Evolutionary conservation across 2,888 invertebrate species (phyloP).

Genomic region (Scotopteryx bipunctaria): DNA sequence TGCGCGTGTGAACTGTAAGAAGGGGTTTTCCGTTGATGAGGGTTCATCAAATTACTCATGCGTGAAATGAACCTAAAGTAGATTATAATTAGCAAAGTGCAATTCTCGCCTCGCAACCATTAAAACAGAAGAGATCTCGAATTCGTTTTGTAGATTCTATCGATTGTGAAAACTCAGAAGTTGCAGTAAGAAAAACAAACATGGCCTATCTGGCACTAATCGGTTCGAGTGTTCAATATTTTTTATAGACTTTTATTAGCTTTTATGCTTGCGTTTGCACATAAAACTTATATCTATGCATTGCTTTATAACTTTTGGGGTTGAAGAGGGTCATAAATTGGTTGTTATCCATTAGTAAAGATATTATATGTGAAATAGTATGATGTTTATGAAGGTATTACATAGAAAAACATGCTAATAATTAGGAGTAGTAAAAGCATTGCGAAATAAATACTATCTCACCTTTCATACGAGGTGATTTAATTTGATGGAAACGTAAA

Average conservation of each 20-base stretch:
- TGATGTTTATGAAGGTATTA: conserved; percentile 7
- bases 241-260: conserved; percentile 40
- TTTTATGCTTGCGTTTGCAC: conserved; percentile 33
- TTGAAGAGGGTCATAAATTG: conserved; percentile 61
- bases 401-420: neutral
- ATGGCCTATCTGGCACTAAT: conserved; percentile 30
- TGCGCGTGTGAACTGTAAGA: conserved; percentile 18
- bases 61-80: conserved; percentile 24
- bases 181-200: conserved; percentile 33
- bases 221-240: conserved; percentile 48
- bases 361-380: conserved; percentile 43
- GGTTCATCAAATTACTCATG: conserved; percentile 16
- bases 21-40: conserved; percentile 27
- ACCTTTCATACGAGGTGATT: neutral
- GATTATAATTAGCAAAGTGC: conserved; percentile 12
- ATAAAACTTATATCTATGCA: conserved; percentile 65
- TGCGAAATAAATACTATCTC: conserved; percentile 13
- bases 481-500: conserved; percentile 14
- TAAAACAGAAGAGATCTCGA: conserved; percentile 7
- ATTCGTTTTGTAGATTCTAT: conserved; percentile 5
- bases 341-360: conserved; percentile 58
- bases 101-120: conserved; percentile 5
- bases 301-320: conserved; percentile 53
- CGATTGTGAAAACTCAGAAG: conserved; percentile 14
- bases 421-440: neutral